A percentile compares a stretch with the other conserved stretches of the same genome.
Conservation (phyloP, 2,888 invertebrate species). For the Athetis lepigone region DNA sequence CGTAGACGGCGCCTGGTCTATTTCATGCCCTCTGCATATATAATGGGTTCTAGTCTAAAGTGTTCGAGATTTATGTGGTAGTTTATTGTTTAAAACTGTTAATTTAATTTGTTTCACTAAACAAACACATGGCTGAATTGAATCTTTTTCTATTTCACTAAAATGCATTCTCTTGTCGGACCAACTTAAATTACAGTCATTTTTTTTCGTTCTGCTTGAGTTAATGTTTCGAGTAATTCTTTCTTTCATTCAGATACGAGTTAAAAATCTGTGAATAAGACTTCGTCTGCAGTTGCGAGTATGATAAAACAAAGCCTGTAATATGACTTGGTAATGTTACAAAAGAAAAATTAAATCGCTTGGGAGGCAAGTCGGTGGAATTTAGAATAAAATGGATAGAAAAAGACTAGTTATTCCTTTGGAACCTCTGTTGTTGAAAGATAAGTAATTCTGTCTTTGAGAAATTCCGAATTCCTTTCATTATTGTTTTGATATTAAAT, state of each 20-base stretch:
- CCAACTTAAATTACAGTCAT: slow-evolving; percentile 11
- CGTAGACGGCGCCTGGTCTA: slow-evolving; percentile 78
- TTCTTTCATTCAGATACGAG: slow-evolving; percentile 18
- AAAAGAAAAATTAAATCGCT: slow-evolving; percentile 56
- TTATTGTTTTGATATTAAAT: slow-evolving; percentile 15
- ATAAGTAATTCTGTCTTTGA: slow-evolving; percentile 36
- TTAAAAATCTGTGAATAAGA: slow-evolving; percentile 38
- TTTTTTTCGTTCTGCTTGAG: slow-evolving; percentile 22
- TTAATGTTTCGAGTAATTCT: slow-evolving; percentile 21
- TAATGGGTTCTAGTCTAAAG: slow-evolving; percentile 68
- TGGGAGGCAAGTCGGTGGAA: slow-evolving; percentile 33
- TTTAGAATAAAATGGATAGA: slow-evolving; percentile 43
- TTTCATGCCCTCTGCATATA: slow-evolving; percentile 76
- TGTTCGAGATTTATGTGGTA: slow-evolving; percentile 68
- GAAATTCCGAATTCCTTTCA: slow-evolving; percentile 6
- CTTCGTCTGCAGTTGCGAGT: slow-evolving; percentile 42
- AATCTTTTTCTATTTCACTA: slow-evolving; percentile 15
- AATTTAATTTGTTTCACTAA: slow-evolving; percentile 46
- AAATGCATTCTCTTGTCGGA: slow-evolving; percentile 16
- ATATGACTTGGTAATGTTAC: slow-evolving; percentile 58
- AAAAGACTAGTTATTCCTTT: slow-evolving; percentile 42
- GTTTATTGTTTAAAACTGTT: slow-evolving; percentile 54
- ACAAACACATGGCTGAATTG: slow-evolving; percentile 22
- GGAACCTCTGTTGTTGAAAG: slow-evolving; percentile 30
- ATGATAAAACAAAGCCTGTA: slow-evolving; percentile 54